A percentile compares a stretch with the other conserved stretches of the same genome.
Evolutionary conservation across 2,888 invertebrate genomes (phyloP).

Genomic region (Apomyelois bistriatella): DNA sequence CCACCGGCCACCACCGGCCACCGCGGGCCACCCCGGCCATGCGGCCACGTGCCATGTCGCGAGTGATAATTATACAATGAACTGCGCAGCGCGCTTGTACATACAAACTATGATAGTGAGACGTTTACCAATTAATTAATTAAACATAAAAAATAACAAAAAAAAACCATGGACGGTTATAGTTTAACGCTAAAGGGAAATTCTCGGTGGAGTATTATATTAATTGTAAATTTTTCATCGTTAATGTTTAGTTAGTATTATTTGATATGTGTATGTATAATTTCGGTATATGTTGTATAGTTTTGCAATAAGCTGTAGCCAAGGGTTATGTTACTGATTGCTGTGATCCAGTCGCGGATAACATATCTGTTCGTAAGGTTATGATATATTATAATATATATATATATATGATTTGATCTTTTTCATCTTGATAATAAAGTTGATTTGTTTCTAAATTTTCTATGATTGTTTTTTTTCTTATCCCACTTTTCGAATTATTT

Average conservation of each 20-base stretch:
- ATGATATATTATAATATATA: slow-evolving; percentile 47
- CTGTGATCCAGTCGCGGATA: slow-evolving; percentile 33
- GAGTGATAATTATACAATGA: slow-evolving; percentile 72
- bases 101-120: slow-evolving; percentile 74
- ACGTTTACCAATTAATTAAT: slow-evolving; percentile 71
- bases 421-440: slow-evolving; percentile 80
- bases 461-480: slow-evolving; percentile 40
- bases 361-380: slow-evolving; percentile 73
- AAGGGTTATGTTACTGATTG: slow-evolving; percentile 38
- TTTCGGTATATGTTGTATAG: slow-evolving; percentile 17
- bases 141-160: slow-evolving; percentile 35
- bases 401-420: slow-evolving; percentile 72
- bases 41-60: slow-evolving; percentile 49
- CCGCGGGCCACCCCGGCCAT: neutral
- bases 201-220: slow-evolving; percentile 59
- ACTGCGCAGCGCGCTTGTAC: slow-evolving; percentile 67
- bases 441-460: slow-evolving; percentile 80
- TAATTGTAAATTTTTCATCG: slow-evolving; percentile 63
- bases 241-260: slow-evolving; percentile 55
- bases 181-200: slow-evolving; percentile 54
- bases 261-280: slow-evolving; percentile 40
- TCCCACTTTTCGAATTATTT: neutral
- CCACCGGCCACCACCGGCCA: slow-evolving; percentile 56
- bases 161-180: slow-evolving; percentile 66
- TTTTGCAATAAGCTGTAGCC: slow-evolving; percentile 34